Evolutionary conservation across 2,888 invertebrate species (phyloP), one percentile per base, ranked within the genome.

Genomic region (Melanostoma mellinum): DNA sequence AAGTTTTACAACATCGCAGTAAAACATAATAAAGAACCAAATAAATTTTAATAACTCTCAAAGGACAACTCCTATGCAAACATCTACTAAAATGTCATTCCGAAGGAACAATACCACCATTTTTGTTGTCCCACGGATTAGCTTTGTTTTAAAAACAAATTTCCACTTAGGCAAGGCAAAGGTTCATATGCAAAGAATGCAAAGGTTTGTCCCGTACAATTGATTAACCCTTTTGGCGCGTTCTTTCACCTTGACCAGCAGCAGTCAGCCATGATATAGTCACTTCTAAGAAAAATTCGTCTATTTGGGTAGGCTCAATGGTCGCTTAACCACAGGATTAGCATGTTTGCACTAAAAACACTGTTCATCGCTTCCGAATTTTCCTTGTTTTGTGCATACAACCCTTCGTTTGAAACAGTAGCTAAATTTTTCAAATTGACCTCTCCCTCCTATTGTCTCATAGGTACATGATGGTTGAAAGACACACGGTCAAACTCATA

Each of bases 311-410:
- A 85, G 86, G 87, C 88, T 89, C 88, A 88, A 89, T 89, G 87
- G 87, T 87, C 88, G 87, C 89, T 88, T 88, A 89, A 90, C 89
- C 90, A 88, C 90, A 90, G 89, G 89, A 90, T 90, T 89, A 90
- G 88, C 88, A 87, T 89, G 88, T 89, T 89, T 88, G 87, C 88
- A 86, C 86, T 63, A 40, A 76, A 82, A 77, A 73, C 73, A 63
- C 56, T 56, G 56, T 56, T 73, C 68, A 77, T 73, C 33, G 73
- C 77, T 77, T 73, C 53, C 73, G 67, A 48, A 52, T 60, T 65
- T 78, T 8, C 33, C 60, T 61, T 61, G 61, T 82, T 72, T 61
- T 71, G 69, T 60, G 35, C 56, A 80, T 52, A 75, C 75, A 72
- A 76, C 65, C 67, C 68, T 82, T 63, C 73, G 46, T 20, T 65